These are phyloP conservation scores for Pollimyrus isidori DNA, from an alignment of 2,113 vertebrate genomes.

Conservation along the genomic window DNA sequence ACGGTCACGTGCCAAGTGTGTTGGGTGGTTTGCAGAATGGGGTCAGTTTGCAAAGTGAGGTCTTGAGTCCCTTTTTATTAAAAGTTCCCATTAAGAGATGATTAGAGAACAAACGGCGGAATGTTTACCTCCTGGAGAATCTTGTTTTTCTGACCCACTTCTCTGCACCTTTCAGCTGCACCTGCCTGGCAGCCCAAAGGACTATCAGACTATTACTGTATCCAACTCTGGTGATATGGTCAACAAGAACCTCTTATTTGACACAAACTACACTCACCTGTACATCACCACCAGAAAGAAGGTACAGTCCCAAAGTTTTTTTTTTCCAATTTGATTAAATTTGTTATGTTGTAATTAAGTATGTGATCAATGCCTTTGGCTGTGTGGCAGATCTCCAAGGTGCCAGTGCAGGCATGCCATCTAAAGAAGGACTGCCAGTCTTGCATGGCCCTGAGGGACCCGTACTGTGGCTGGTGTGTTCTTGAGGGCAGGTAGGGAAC, in stretches of 20 bases:
- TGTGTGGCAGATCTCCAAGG: constrained; percentile 55
- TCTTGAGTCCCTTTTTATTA: neutral
- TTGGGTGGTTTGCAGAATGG: neutral
- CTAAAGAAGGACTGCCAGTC: constrained; percentile 64
- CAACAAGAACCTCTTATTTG: constrained; percentile 79
- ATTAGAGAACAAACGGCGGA: neutral
- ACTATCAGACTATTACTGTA: constrained; percentile 61
- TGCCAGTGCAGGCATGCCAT: constrained; percentile 79
- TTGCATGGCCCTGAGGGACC: constrained; percentile 71
- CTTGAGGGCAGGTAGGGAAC: constrained; percentile 71
- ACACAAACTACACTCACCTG: constrained; percentile 59
- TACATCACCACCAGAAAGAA: constrained; percentile 84
- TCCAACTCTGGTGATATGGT: constrained; percentile 67
- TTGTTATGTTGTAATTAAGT: neutral
- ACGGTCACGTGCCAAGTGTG: neutral
- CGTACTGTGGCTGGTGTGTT: constrained; percentile 95
- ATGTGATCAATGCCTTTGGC: neutral
- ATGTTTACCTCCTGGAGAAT: neutral
- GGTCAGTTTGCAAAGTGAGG: neutral
- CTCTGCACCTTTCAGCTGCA: constrained; percentile 59
- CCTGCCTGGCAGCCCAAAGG: constrained; percentile 46
- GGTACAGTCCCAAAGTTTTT: constrained; percentile 54
- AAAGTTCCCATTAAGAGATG: neutral
- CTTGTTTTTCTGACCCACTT: neutral
- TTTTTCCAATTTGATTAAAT: neutral